Percentiles rank a stretch among this genome's conserved stretches.
phyloP scores from a whole-genome alignment of 2,888 invertebrate genomes.

The Chouioia cunea region DNA sequence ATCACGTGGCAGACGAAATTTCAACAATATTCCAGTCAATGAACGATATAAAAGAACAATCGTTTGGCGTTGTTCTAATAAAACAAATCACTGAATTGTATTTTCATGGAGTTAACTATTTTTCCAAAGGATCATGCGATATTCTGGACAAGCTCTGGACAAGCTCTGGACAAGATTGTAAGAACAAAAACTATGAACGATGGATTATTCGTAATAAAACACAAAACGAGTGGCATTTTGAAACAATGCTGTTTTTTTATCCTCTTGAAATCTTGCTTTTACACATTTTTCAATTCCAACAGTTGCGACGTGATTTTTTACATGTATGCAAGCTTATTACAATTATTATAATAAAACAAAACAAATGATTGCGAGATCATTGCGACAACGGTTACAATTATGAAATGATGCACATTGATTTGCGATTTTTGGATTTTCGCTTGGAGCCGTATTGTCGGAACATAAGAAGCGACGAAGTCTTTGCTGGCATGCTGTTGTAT shows the following conservation, averaged over 20 bases:
- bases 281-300: not conserved
- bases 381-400: slow-evolving; percentile 22
- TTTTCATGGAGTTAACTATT: slow-evolving; percentile 47
- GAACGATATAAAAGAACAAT: too few relatives aligned
- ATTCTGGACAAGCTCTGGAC: slow-evolving; percentile 25
- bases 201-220: slow-evolving; percentile 35
- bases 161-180: slow-evolving; percentile 37
- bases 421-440: slow-evolving; percentile 44
- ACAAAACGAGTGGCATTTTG: slow-evolving; percentile 6
- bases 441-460: slow-evolving; percentile 45
- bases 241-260: slow-evolving; percentile 8
- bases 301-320: too few relatives aligned
- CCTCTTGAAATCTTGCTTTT: not conserved
- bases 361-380: too few relatives aligned
- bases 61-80: too few relatives aligned
- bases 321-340: too few relatives aligned
- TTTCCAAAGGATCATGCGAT: slow-evolving; percentile 37
- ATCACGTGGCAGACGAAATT: too few relatives aligned
- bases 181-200: slow-evolving; percentile 21
- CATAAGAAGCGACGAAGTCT: slow-evolving; percentile 46
- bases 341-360: too few relatives aligned
- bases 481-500: slow-evolving; percentile 49
- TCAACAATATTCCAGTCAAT: too few relatives aligned
- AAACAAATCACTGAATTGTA: slow-evolving; percentile 10
- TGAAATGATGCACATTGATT: slow-evolving; percentile 46